Conservation (phyloP, 2,797 vertebrate species). For the Danio jaintianensis region DNA sequence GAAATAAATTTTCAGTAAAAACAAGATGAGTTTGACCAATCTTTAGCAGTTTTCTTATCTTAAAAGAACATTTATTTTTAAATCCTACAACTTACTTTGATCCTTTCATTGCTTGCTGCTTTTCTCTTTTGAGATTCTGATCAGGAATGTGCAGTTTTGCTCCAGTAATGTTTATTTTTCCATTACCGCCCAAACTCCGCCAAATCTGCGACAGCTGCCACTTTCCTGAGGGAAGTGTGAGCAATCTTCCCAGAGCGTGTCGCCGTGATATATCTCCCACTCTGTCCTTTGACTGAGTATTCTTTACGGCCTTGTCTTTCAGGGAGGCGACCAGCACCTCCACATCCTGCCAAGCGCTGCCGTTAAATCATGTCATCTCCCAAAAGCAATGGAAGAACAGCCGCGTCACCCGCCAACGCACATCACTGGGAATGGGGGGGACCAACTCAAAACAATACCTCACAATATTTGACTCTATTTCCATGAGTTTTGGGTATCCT, state of each 20-base stretch:
- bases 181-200: constrained; percentile 50
- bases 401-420: constrained; percentile 1
- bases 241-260: constrained; percentile 56
- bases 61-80: not conserved
- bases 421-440: not conserved
- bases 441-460: constrained; percentile 7
- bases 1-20: not conserved
- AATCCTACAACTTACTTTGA: not conserved
- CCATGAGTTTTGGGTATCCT: constrained; percentile 8
- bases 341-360: constrained; percentile 34
- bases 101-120: not conserved
- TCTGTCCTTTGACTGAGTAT: constrained; percentile 50
- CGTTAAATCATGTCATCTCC: constrained; percentile 43
- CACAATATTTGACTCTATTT: constrained; percentile 26
- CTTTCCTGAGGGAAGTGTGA: constrained; percentile 51
- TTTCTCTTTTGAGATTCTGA: constrained; percentile 44
- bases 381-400: constrained; percentile 37
- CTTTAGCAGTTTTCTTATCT: not conserved
- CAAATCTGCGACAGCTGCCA: constrained; percentile 54
- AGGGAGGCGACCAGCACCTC: constrained; percentile 33
- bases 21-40: not conserved
- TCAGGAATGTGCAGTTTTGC: constrained; percentile 35
- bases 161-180: constrained; percentile 57
- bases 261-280: constrained; percentile 47
- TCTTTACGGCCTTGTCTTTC: constrained; percentile 44